Conservation (phyloP, 30 jellyfish, hydroid and myxozoan species). For the Chironex yamaguchii region DNA sequence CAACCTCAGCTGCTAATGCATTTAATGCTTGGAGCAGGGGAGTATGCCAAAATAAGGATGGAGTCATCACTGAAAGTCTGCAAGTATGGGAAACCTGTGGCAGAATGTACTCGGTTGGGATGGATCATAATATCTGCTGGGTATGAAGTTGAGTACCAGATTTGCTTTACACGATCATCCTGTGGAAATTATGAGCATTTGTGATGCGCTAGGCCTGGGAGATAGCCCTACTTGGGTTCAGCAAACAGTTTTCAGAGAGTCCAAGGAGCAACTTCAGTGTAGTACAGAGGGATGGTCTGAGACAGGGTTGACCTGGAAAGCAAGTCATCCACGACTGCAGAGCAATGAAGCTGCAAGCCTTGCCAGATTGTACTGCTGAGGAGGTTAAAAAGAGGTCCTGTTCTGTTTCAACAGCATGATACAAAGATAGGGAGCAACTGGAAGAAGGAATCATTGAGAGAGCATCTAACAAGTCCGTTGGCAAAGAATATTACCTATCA, state of each 20-base stretch:
- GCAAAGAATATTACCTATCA: conserved; percentile 64
- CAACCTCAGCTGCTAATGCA: conserved; percentile 43
- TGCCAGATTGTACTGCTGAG: conserved; percentile 50
- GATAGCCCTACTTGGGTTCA: conserved; percentile 76
- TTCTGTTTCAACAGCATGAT: conserved; percentile 49
- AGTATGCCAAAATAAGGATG: conserved; percentile 48
- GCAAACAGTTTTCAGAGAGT: conserved; percentile 48
- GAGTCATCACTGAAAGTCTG: conserved; percentile 65
- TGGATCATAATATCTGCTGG: conserved; percentile 90
- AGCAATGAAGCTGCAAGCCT: conserved; percentile 43
- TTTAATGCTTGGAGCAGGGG: conserved; percentile 65
- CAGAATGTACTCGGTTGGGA: conserved; percentile 76
- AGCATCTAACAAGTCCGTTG: conserved; percentile 62
- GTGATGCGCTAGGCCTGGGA: conserved; percentile 75
- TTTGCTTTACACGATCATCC: too few relatives aligned
- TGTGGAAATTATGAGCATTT: conserved; percentile 48
- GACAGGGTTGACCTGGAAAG: conserved; percentile 50
- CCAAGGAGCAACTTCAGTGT: conserved; percentile 56
- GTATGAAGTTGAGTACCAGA: not conserved
- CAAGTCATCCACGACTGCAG: conserved; percentile 19
- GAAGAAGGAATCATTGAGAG: conserved; percentile 70
- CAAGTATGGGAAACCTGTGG: conserved; percentile 67
- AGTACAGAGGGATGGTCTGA: conserved; percentile 59
- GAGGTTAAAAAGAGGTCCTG: conserved; percentile 49
- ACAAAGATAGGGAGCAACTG: conserved; percentile 41